phyloP scores from a whole-genome alignment of 2,888 invertebrate genomes.

The Eutolmus rufibarbis region DNA sequence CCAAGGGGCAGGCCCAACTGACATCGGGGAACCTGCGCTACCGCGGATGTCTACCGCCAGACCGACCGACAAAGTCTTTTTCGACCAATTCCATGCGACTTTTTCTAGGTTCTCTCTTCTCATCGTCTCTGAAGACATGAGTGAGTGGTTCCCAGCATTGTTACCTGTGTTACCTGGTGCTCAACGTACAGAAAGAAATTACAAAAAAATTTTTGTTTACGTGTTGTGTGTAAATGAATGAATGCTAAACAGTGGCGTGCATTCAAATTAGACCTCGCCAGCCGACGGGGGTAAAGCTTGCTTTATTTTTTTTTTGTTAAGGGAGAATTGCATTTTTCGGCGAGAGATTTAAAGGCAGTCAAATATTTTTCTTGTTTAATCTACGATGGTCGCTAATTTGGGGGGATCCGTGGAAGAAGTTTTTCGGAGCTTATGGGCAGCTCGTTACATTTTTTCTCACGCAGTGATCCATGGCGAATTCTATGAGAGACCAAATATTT shows the following conservation, averaged over 20 bases:
- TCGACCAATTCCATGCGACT: slow-evolving; percentile 25
- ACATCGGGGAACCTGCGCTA: slow-evolving; percentile 34
- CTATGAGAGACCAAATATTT: background rate
- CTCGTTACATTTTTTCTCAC: background rate
- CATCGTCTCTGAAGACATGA: slow-evolving; percentile 26
- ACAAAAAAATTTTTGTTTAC: slow-evolving; percentile 6
- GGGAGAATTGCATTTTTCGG: background rate
- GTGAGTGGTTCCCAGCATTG: slow-evolving; percentile 48
- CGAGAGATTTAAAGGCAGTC: background rate
- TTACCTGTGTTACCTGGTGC: slow-evolving; percentile 18
- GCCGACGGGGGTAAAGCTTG: background rate
- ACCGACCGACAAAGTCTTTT: slow-evolving; percentile 20
- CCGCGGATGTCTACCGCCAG: slow-evolving; percentile 19
- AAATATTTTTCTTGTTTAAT: background rate
- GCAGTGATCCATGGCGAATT: background rate
- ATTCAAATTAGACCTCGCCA: background rate
- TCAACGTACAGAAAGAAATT: background rate
- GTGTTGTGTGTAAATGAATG: slow-evolving; percentile 43
- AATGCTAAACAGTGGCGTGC: slow-evolving; percentile 43
- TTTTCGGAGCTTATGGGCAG: background rate
- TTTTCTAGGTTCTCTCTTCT: slow-evolving; percentile 41
- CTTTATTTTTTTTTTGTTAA: background rate
- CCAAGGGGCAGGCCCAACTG: slow-evolving; percentile 13
- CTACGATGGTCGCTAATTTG: background rate
- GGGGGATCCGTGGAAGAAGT: background rate